These are phyloP conservation scores for Dreissena polymorpha DNA, from an alignment of 1,140 invertebrate genomes.

Conservation along the genomic window DNA sequence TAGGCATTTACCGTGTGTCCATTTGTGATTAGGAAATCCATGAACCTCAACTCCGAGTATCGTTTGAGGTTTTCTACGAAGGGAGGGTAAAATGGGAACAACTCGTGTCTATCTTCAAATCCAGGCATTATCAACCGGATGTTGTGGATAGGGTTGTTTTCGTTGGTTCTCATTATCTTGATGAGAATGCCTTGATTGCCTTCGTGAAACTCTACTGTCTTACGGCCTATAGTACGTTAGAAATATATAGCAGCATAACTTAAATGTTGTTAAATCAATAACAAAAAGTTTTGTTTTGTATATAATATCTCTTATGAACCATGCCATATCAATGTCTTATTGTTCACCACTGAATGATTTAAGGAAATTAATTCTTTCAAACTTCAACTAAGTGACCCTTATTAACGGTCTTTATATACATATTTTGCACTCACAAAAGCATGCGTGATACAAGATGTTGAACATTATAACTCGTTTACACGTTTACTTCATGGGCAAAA, in stretches of 20 bases:
- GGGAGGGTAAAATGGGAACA: conserved; percentile 67
- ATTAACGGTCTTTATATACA: too few species aligned
- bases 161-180: conserved; percentile 60
- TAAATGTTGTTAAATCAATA: background rate
- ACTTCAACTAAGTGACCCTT: too few species aligned
- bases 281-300: background rate
- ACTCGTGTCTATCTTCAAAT: conserved; percentile 64
- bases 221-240: conserved; percentile 52
- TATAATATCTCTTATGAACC: background rate
- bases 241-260: background rate
- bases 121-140: conserved; percentile 64
- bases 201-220: conserved; percentile 56
- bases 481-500: too few species aligned
- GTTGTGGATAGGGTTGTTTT: conserved; percentile 64
- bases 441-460: too few species aligned
- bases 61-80: conserved; percentile 65
- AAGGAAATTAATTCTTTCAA: too few species aligned
- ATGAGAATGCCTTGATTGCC: conserved; percentile 58
- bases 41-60: conserved; percentile 65
- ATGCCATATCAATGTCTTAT: background rate
- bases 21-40: conserved; percentile 67
- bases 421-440: too few species aligned
- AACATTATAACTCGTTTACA: too few species aligned
- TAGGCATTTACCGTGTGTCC: conserved; percentile 55
- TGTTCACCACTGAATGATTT: too few species aligned